phyloP scores from a whole-genome alignment of 2,797 vertebrate genomes.

The Champsocephalus gunnari region DNA sequence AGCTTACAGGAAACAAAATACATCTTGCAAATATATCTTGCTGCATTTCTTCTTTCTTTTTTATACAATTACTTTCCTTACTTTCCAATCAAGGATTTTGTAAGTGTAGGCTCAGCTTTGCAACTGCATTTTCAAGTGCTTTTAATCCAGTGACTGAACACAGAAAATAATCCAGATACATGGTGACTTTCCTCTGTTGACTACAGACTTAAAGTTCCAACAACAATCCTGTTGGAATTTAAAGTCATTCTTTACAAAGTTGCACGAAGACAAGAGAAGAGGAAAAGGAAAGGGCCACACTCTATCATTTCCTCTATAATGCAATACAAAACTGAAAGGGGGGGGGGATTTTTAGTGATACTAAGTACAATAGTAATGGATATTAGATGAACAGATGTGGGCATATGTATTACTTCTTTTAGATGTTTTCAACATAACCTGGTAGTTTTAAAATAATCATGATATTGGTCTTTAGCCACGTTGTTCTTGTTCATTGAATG shows the following conservation, averaged over 20 bases:
- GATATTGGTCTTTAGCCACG: conserved; percentile 39
- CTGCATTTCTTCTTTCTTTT: conserved; percentile 29
- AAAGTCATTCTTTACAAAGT: conserved; percentile 59
- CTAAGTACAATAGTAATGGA: conserved; percentile 38
- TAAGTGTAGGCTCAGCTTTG: conserved; percentile 73
- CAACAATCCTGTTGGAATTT: conserved; percentile 45
- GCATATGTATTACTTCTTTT: conserved; percentile 6
- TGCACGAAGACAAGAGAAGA: conserved; percentile 63
- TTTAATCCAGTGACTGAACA: conserved; percentile 76
- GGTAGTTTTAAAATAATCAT: conserved; percentile 64
- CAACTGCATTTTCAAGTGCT: conserved; percentile 72
- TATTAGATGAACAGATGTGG: conserved; percentile 42
- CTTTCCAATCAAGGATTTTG: conserved; percentile 52
- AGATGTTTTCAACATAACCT: conserved; percentile 51
- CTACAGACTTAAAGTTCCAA: conserved; percentile 46
- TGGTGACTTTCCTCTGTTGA: conserved; percentile 40
- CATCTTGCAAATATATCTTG: conserved; percentile 52
- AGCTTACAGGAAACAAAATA: conserved; percentile 58
- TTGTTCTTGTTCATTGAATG: conserved; percentile 3
- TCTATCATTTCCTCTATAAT: conserved; percentile 35
- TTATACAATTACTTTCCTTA: conserved; percentile 43
- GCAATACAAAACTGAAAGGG: conserved; percentile 45
- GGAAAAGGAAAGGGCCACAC: conserved; percentile 37
- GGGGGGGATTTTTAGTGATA: conserved; percentile 29
- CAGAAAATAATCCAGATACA: conserved; percentile 59